Percentiles rank a stretch among this genome's conserved stretches.
Evolutionary conservation across 2,888 invertebrate species (phyloP).

Genomic region (Allolobophora icterica): DNA sequence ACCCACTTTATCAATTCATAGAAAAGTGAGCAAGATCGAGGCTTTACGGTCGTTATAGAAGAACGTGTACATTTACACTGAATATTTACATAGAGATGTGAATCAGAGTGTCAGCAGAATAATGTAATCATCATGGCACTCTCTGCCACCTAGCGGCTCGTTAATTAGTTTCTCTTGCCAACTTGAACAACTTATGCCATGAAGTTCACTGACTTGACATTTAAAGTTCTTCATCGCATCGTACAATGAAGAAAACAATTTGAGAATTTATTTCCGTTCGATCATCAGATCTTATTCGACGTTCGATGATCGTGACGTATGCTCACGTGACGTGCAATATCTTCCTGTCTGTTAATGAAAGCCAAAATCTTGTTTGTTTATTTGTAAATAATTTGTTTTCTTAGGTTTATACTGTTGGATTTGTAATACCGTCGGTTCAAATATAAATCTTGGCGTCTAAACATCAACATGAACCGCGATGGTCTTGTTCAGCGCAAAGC

Average conservation of each 20-base stretch:
- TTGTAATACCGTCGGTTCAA: neutral
- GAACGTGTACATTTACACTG: too few relatives aligned
- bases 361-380: slow-evolving; percentile 17
- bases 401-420: neutral
- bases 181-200: neutral
- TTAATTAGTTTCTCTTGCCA: neutral
- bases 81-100: too few relatives aligned
- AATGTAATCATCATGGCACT: neutral
- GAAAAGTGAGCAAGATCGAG: too few relatives aligned
- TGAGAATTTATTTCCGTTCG: neutral
- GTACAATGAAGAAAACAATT: neutral
- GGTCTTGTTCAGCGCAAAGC: slow-evolving; percentile 39
- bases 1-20: too few relatives aligned
- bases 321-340: neutral
- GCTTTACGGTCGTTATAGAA: too few relatives aligned
- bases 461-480: slow-evolving; percentile 24
- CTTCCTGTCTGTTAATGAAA: slow-evolving; percentile 17
- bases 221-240: too few relatives aligned
- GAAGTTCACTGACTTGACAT: too few relatives aligned
- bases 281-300: neutral
- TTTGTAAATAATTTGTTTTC: slow-evolving; percentile 11
- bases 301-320: neutral
- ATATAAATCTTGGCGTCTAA: slow-evolving; percentile 17
- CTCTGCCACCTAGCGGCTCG: neutral
- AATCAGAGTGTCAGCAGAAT: too few relatives aligned